These are phyloP conservation scores for Oasisia sp. DNA, from an alignment of 2,888 invertebrate species.

Conservation along the genomic window DNA sequence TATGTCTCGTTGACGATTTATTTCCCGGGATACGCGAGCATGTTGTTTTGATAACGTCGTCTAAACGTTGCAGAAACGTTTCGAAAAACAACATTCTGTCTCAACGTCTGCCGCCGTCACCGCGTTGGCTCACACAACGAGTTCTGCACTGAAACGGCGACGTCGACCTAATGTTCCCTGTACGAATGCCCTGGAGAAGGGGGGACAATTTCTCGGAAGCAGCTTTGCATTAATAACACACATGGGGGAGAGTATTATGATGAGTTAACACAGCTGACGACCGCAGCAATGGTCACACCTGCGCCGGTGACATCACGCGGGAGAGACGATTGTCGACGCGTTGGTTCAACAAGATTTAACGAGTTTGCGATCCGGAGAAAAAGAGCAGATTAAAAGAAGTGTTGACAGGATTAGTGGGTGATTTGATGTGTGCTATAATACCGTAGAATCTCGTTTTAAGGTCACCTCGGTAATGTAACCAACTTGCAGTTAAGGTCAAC, in stretches of 20 bases:
- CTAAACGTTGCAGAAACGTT: too few species aligned
- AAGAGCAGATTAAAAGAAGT: too few species aligned
- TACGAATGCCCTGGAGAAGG: neutral
- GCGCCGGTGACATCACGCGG: neutral
- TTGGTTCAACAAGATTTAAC: neutral
- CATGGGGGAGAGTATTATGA: neutral
- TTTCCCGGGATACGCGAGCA: too few species aligned
- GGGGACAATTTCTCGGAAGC: neutral
- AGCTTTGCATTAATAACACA: slow-evolving; percentile 6
- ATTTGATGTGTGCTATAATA: too few species aligned
- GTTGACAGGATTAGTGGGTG: too few species aligned
- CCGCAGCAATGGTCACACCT: neutral
- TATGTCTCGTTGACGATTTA: too few species aligned
- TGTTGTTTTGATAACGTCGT: too few species aligned
- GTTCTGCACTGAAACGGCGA: neutral
- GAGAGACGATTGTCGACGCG: neutral
- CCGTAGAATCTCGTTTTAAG: too few species aligned
- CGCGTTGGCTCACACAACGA: neutral
- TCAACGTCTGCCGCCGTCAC: neutral
- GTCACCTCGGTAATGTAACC: too few species aligned
- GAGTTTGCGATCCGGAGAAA: neutral
- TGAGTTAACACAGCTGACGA: neutral
- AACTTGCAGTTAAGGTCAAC: too few species aligned
- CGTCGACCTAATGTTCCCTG: neutral
- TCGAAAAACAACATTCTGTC: too few species aligned